Evolutionary conservation across 53 echinoderm and acorn worm genomes (phyloP), one percentile per base, ranked within the genome.

Genomic region (Hippasteria phrygiana): DNA sequence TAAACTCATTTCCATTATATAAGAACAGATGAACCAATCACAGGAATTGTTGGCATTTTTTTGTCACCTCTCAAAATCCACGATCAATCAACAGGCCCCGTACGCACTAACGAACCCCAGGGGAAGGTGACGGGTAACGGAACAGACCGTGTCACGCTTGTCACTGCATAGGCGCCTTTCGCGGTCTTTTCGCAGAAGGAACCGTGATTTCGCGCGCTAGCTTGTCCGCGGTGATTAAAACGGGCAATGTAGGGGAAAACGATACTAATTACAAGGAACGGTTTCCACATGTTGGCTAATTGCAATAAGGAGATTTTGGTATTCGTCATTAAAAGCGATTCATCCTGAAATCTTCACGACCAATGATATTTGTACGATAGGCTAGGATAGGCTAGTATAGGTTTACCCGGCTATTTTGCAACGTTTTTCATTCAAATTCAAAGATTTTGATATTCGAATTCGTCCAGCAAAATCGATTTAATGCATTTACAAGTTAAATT

Each of bases 191-290:
- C 75, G 29, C 3, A 13, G 26, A 53, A 76, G 76, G 51, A 76
- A 76, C 50, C 50, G 76, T 76, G 32, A 53, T 31, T 34, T 28
- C 34, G 48, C 51, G 3, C 76, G 50, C 76, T 51, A 35, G 34
- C 59, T 59, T 59, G 7, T 59, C 26, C 59, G 24, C 2, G 26
- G 59, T 59, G 26, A 59, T 59, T 24, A 59, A 59, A 1, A 54
- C 3, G 54, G 59, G 26, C 0, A n/a, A 24, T 26, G 26, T 11
- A 59, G 59, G n/a, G 8, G 2, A 3, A 59, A 10, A 56, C 20
- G 59, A 55, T 59, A 78, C 78, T 55, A 55, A 37, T 78, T 13
- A 59, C 59, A 39, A 10, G 39, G 37, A n/a, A 34, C 17, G 78
- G 37, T 38, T 39, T 78, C 27, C 53, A 38, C 55, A 35, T 59